Base-by-base conservation (phyloP, 2,797 vertebrate genomes). In the Danio albolineatus region DNA sequence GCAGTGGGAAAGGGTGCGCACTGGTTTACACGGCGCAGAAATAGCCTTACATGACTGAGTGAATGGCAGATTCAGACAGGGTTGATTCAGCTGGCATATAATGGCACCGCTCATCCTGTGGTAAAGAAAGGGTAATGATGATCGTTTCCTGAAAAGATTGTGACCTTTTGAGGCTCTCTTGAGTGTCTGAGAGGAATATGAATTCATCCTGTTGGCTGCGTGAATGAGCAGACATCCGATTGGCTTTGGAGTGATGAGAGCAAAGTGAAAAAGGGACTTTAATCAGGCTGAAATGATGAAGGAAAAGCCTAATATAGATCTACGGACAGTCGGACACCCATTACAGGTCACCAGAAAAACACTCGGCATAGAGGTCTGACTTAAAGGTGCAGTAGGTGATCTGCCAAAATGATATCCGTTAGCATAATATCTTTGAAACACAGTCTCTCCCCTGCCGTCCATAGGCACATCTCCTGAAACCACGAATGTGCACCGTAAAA, bases 101-200 rank as follows among this genome's bases (percentile, higher is more conserved):
- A 66, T 79, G 75, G 49, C 72, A 62, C 62, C 75, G 70, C 82
- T 82, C 78, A 76, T 84, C 65, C 82, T 71, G 19, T 46, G 39
- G 51, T 75, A 73, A 79, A 82, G 77, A 80, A 78, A 80, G 76
- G 64, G 64, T 75, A 84, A 79, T 83, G 75, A 77, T 70, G 62
- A 77, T 85, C 49, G 70, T 85, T 84, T 85, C 66, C 71, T 76
- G 49, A 71, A 85, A 82, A 82, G 80, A 82, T 70, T 82, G 66
- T 83, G 74, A 86, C 84, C 84, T 86, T 83, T 85, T 41, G 65
- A 79, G 73, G 49, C 74, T 78, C 53, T 78, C 57, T 74, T 6
- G 36, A 81, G 67, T 82, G 59, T 71, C 70, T 62, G 56, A 82
- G 72, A 76, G 75, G 62, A 70, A 80, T 84, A 38, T 86, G 81